Evolutionary conservation across 2,888 invertebrate species (phyloP).

Genomic region (Nemotelus nigrinus): DNA sequence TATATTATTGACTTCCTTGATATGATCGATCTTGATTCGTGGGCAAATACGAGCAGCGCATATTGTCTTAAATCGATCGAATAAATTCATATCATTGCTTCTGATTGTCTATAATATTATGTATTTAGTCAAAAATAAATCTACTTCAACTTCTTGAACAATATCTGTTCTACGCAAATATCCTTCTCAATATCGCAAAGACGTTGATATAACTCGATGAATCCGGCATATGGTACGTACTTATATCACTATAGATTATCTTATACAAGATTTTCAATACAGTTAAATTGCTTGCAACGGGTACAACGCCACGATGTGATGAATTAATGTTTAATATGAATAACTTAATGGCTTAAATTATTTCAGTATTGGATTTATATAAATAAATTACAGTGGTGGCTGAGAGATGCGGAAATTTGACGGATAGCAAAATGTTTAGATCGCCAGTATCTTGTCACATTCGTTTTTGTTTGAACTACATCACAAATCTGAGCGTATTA

Average conservation of each 20-base stretch:
- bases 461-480: neutral
- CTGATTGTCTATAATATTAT: constrained; percentile 29
- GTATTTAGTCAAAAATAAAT: constrained; percentile 36
- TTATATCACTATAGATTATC: constrained; percentile 22
- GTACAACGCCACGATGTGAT: neutral
- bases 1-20: no score
- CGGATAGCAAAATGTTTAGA: no score
- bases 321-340: constrained; percentile 41
- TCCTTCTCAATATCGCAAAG: neutral
- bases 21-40: no score
- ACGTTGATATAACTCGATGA: no score
- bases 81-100: constrained; percentile 41
- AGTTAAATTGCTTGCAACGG: constrained; percentile 5
- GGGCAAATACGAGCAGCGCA: no score
- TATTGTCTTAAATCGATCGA: constrained; percentile 19
- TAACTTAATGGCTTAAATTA: constrained; percentile 35
- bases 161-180: constrained; percentile 1
- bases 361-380: constrained; percentile 30
- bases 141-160: neutral
- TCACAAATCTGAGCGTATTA: constrained; percentile 17
- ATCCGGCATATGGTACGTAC: neutral
- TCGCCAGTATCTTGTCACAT: no score
- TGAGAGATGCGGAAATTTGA: no score
- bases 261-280: constrained; percentile 10
- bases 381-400: constrained; percentile 20